These are phyloP conservation scores for Etheostoma nigrum DNA, from an alignment of 2,797 vertebrate species.

Conservation along the genomic window DNA sequence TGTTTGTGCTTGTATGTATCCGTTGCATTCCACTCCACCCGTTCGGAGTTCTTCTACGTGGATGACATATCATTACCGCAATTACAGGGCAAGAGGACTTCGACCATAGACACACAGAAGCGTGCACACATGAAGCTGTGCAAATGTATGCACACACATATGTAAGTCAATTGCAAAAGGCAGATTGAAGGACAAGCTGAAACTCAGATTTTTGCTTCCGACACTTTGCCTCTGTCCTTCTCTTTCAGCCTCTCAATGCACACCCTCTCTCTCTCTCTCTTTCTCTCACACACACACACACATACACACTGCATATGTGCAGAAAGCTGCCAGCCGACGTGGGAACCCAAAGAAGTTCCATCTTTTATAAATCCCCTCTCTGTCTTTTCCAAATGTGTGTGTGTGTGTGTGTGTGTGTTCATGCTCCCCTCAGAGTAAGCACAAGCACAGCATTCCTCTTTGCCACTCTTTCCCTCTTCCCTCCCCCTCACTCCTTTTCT, in stretches of 20 bases:
- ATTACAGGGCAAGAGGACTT: constrained; percentile 78
- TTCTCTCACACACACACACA: constrained; percentile 14
- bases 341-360: constrained; percentile 74
- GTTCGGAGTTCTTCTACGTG: constrained; percentile 66
- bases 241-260: constrained; percentile 22
- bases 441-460: constrained; percentile 76
- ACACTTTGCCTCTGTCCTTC: constrained; percentile 24
- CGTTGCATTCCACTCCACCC: constrained; percentile 77
- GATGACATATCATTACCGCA: constrained; percentile 83
- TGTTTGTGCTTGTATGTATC: constrained; percentile 41
- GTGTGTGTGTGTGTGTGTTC: constrained; percentile 47
- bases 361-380: constrained; percentile 76
- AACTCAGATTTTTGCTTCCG: constrained; percentile 42
- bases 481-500: constrained; percentile 37
- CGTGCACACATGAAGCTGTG: constrained; percentile 28
- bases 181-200: constrained; percentile 28
- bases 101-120: constrained; percentile 42
- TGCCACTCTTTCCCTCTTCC: constrained; percentile 47
- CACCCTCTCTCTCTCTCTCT: not conserved
- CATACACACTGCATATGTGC: constrained; percentile 60
- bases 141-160: constrained; percentile 28
- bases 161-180: constrained; percentile 43
- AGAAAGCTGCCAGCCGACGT: constrained; percentile 69
- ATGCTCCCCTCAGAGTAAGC: constrained; percentile 55
- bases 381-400: constrained; percentile 66